phyloP scores from a whole-genome alignment of 2,888 invertebrate genomes.

The Junonia oenone region DNA sequence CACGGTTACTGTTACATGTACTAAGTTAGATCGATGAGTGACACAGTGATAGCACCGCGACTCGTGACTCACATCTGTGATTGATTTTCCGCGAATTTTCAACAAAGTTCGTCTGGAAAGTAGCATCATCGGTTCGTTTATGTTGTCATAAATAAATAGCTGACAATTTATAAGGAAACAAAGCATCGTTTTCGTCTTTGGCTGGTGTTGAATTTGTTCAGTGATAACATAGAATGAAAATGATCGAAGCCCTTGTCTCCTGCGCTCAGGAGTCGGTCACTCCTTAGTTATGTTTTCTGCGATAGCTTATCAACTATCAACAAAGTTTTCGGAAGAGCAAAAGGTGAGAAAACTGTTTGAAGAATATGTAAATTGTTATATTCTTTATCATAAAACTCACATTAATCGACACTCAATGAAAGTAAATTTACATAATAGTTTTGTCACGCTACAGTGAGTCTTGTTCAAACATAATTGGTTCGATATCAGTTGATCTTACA shows the following conservation, averaged over 20 bases:
- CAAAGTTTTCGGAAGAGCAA: constrained; percentile 63
- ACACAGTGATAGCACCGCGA: constrained; percentile 30
- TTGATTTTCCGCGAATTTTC: constrained; percentile 46
- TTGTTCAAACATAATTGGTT: constrained; percentile 5
- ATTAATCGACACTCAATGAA: constrained; percentile 5
- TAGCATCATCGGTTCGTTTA: background rate
- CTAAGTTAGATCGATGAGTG: constrained; percentile 40
- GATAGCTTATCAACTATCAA: constrained; percentile 65
- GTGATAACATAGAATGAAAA: constrained; percentile 46
- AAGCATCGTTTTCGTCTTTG: background rate
- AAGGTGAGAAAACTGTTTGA: constrained; percentile 42
- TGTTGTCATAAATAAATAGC: background rate
- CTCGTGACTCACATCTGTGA: constrained; percentile 46
- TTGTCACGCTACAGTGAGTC: constrained; percentile 3
- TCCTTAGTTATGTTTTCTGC: constrained; percentile 62
- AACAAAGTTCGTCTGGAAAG: constrained; percentile 24
- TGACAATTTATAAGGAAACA: background rate
- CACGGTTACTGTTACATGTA: constrained; percentile 30
- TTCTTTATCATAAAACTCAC: background rate
- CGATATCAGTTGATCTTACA: constrained; percentile 1
- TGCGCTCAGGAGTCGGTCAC: constrained; percentile 43
- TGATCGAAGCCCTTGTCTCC: constrained; percentile 39
- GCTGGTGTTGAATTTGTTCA: constrained; percentile 10
- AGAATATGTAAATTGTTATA: background rate
- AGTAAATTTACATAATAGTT: constrained; percentile 11